A percentile compares a stretch with the other conserved stretches of the same genome.
phyloP scores from a whole-genome alignment of 2,888 invertebrate genomes.

The Girardia tigrina region DNA sequence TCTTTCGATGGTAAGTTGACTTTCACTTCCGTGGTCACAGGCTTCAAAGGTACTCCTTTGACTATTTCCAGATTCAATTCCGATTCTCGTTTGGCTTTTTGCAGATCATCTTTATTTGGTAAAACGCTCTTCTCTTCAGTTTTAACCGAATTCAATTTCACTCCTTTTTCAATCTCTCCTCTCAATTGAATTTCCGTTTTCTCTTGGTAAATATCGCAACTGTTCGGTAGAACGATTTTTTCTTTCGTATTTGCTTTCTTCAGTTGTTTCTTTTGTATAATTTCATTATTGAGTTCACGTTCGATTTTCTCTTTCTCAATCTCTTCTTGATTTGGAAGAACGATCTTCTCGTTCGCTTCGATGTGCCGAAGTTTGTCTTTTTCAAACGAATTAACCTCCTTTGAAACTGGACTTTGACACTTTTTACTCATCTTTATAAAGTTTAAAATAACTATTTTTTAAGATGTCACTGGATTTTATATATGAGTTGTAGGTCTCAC shows the following conservation, averaged over 20 bases:
- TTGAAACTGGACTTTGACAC: not conserved
- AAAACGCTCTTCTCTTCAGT: not conserved
- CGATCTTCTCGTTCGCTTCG: not conserved
- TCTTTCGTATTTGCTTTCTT: not conserved
- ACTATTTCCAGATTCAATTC: not conserved
- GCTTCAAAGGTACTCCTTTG: not conserved
- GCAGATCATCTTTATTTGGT: not conserved
- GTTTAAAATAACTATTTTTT: too few species aligned
- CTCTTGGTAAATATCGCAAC: not conserved
- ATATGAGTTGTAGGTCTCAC: not conserved
- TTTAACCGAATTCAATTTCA: not conserved
- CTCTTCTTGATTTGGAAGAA: not conserved
- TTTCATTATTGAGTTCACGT: not conserved
- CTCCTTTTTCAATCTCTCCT: not conserved
- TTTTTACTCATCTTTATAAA: not conserved
- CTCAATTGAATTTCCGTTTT: not conserved
- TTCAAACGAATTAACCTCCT: not conserved
- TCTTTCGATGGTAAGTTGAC: not conserved
- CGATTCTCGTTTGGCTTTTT: not conserved
- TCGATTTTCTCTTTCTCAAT: not conserved
- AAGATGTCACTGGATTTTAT: too few species aligned
- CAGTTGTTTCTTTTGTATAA: not conserved
- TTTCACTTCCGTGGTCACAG: not conserved
- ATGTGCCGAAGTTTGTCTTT: not conserved
- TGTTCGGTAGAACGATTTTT: not conserved